A percentile compares a stretch with the other conserved stretches of the same genome.
Conservation (phyloP, 1,140 invertebrate genomes). For the Nymphalis io region DNA sequence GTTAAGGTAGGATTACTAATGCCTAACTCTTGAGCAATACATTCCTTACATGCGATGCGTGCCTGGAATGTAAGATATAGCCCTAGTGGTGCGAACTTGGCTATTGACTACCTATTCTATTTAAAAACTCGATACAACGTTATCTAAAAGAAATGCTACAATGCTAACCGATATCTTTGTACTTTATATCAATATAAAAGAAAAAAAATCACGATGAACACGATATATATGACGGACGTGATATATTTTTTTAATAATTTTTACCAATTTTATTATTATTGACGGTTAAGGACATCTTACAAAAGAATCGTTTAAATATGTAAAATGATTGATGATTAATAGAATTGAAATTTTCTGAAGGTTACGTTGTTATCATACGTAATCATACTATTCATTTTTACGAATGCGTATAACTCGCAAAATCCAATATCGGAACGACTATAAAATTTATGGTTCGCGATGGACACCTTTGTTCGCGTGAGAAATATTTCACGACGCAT, state of each 20-base stretch:
- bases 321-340: neutral
- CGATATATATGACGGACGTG: too few species aligned
- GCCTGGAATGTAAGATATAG: slow-evolving; percentile 27
- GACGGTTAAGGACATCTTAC: neutral
- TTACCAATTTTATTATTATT: neutral
- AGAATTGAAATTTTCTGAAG: neutral
- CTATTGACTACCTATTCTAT: slow-evolving; percentile 9
- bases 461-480: slow-evolving; percentile 51
- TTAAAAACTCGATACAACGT: slow-evolving; percentile 9
- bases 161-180: slow-evolving; percentile 3
- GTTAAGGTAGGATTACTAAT: slow-evolving; percentile 32
- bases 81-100: slow-evolving; percentile 15
- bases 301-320: neutral
- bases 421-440: slow-evolving; percentile 58
- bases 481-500: slow-evolving; percentile 53
- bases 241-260: too few species aligned
- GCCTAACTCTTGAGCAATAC: slow-evolving; percentile 27
- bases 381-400: slow-evolving; percentile 45
- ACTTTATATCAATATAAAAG: neutral
- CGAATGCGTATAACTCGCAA: slow-evolving; percentile 53
- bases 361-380: slow-evolving; percentile 11
- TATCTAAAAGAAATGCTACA: neutral
- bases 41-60: slow-evolving; percentile 30
- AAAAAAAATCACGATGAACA: neutral
- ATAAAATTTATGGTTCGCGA: slow-evolving; percentile 64